Percentiles rank a stretch among this genome's conserved stretches.
phyloP scores from a whole-genome alignment of 2,888 invertebrate species.

The Hanleya hanleyi region DNA sequence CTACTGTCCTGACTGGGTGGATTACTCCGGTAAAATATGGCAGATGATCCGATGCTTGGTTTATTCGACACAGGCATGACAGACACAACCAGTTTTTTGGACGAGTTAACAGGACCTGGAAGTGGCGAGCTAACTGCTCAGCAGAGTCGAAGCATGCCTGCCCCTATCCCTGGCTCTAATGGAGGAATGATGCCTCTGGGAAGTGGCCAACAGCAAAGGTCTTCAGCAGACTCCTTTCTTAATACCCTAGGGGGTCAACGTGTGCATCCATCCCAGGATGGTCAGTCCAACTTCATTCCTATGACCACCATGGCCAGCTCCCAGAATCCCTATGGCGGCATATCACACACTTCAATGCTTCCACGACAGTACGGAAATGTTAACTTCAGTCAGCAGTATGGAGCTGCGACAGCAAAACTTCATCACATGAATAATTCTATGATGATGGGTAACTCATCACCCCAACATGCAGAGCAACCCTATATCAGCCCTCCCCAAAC shows the following conservation, averaged over 20 bases:
- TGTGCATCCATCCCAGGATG: no score
- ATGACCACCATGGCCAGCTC: conserved; percentile 12
- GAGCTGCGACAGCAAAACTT: conserved; percentile 30
- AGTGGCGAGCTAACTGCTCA: background rate
- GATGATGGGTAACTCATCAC: conserved; percentile 33
- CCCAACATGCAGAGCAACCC: conserved; percentile 42
- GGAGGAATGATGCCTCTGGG: conserved; percentile 30
- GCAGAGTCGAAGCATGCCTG: background rate
- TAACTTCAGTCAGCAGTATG: conserved; percentile 32
- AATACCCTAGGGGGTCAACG: background rate
- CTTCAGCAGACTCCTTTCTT: background rate
- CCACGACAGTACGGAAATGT: conserved; percentile 26
- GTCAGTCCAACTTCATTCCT: background rate
- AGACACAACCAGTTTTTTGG: conserved; percentile 56
- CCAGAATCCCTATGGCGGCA: conserved; percentile 24
- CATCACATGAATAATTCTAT: conserved; percentile 31
- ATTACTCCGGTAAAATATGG: no score
- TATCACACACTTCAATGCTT: conserved; percentile 26
- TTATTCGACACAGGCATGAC: conserved; percentile 56
- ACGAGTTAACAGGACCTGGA: conserved; percentile 50
- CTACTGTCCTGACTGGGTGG: no score
- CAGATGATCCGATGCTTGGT: conserved; percentile 60
- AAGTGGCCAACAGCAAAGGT: conserved; percentile 35
- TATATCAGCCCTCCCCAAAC: conserved; percentile 52
- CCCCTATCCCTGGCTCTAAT: background rate